phyloP scores from a whole-genome alignment of 1,140 invertebrate species.

The Aphelenchoides fujianensis region DNA sequence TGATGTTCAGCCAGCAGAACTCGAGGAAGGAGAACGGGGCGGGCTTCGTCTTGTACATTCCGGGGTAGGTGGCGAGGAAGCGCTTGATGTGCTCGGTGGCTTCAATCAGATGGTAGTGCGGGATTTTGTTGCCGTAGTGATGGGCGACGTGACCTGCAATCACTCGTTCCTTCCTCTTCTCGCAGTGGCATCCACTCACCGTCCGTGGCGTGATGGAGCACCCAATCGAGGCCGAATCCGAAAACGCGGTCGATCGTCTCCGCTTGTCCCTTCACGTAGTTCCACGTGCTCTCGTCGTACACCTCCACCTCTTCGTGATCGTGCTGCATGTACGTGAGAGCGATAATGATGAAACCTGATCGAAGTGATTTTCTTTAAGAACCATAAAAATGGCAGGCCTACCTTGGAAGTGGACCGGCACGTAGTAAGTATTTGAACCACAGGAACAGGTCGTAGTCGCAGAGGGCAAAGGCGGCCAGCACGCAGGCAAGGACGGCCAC shows the following conservation, averaged over 20 bases:
- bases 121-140: slow-evolving; percentile 64
- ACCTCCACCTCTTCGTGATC: slow-evolving; percentile 63
- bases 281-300: slow-evolving; percentile 63
- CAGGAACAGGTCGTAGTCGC: slow-evolving; percentile 48
- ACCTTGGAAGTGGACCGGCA: slow-evolving; percentile 63
- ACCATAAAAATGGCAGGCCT: slow-evolving; percentile 55
- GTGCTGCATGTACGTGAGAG: slow-evolving; percentile 65
- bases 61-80: slow-evolving; percentile 52
- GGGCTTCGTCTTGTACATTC: slow-evolving; percentile 44
- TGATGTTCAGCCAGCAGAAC: neutral
- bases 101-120: slow-evolving; percentile 64
- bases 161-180: no score
- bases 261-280: slow-evolving; percentile 63
- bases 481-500: slow-evolving; percentile 33
- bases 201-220: slow-evolving; percentile 64
- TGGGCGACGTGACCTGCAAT: slow-evolving; percentile 65
- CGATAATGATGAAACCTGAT: neutral
- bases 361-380: neutral
- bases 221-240: slow-evolving; percentile 62
- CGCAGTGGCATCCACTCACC: no score
- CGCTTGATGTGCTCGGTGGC: slow-evolving; percentile 61
- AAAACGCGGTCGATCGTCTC: slow-evolving; percentile 64
- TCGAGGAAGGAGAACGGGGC: neutral
- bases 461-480: slow-evolving; percentile 43
- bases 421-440: slow-evolving; percentile 63